These are phyloP conservation scores for Pseudococcus viburni DNA, from an alignment of 2,888 invertebrate species.

Conservation along the genomic window DNA sequence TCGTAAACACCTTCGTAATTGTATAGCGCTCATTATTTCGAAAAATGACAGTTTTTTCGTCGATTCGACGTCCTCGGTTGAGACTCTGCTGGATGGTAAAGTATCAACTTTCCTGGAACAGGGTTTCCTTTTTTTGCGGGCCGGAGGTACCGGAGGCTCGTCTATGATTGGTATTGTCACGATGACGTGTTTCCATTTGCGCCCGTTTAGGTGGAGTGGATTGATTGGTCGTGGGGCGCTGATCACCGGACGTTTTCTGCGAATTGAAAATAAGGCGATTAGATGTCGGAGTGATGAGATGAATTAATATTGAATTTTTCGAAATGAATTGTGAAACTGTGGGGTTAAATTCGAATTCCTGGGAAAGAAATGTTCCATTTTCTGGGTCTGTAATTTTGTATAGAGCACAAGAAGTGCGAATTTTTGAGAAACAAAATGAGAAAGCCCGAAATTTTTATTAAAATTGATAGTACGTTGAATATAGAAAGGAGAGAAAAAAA, in stretches of 20 bases:
- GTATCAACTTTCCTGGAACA: neutral
- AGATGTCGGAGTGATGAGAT: too few species aligned
- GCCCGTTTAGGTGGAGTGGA: slow-evolving; percentile 62
- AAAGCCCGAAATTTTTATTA: too few species aligned
- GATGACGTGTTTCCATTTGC: slow-evolving; percentile 66
- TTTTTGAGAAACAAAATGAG: too few species aligned
- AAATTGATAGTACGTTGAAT: too few species aligned
- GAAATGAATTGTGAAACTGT: too few species aligned
- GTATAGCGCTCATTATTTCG: slow-evolving; percentile 19
- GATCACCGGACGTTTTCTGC: slow-evolving; percentile 61
- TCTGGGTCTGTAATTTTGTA: too few species aligned
- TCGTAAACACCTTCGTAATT: slow-evolving; percentile 49
- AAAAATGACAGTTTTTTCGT: slow-evolving; percentile 2
- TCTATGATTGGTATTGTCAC: slow-evolving; percentile 61
- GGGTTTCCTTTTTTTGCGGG: slow-evolving; percentile 59
- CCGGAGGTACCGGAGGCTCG: slow-evolving; percentile 59
- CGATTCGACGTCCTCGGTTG: too few species aligned
- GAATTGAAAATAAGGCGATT: neutral
- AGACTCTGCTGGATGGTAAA: neutral
- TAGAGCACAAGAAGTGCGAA: too few species aligned
- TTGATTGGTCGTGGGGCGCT: slow-evolving; percentile 63
- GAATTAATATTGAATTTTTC: too few species aligned
- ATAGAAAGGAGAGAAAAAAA: too few species aligned
- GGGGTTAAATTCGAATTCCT: too few species aligned
- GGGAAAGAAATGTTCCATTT: too few species aligned